These are phyloP conservation scores for Mesocentrotus franciscanus DNA, from an alignment of 53 echinoderm and acorn worm species.

Conservation along the genomic window DNA sequence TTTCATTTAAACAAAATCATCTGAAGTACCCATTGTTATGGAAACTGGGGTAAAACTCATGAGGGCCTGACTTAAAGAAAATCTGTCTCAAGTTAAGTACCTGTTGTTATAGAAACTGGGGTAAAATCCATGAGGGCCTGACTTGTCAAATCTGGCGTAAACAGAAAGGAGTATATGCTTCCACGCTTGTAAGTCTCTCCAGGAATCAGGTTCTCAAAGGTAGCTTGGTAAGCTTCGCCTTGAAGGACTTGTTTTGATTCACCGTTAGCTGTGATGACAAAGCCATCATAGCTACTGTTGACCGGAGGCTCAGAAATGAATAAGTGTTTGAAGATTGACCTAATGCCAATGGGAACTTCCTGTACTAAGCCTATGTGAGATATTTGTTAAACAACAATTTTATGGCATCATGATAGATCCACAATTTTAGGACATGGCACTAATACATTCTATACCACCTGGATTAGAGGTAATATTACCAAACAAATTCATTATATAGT, in stretches of 20 bases:
- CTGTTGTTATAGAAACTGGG: background rate
- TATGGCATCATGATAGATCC: no score
- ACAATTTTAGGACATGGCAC: no score
- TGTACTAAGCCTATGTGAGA: no score
- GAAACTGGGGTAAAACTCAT: background rate
- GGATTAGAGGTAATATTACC: no score
- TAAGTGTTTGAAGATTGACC: background rate
- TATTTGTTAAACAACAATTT: no score
- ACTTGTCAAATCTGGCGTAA: background rate
- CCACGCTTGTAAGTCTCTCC: slow-evolving; percentile 12
- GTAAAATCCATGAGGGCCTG: background rate
- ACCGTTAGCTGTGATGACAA: slow-evolving; percentile 32
- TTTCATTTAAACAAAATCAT: no score
- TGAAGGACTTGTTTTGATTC: background rate
- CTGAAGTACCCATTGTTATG: background rate
- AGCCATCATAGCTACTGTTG: slow-evolving; percentile 46
- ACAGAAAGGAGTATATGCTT: background rate
- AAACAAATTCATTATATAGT: no score
- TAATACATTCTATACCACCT: no score
- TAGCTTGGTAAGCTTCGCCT: background rate
- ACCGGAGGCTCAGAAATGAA: background rate
- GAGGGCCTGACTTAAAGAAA: background rate
- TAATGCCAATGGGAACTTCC: no score
- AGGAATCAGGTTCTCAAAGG: slow-evolving; percentile 18
- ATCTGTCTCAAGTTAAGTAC: background rate